Evolutionary conservation across 1,140 invertebrate genomes (phyloP).

Genomic region (Bactericera cockerelli): DNA sequence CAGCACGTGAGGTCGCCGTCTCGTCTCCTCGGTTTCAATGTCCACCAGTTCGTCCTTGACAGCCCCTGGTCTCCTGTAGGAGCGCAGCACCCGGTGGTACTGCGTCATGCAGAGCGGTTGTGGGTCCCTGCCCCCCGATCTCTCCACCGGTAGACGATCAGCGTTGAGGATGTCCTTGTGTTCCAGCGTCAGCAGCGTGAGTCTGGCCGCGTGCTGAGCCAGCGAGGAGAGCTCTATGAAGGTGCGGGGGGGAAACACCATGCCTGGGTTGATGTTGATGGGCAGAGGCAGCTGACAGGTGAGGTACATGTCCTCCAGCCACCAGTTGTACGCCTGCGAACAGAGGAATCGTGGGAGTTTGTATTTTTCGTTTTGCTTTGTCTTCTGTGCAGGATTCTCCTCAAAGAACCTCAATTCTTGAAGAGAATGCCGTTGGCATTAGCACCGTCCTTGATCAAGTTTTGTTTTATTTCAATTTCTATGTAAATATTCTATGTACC

Average conservation of each 20-base stretch:
- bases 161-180: slow-evolving; percentile 84
- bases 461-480: no score
- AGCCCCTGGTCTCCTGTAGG: slow-evolving; percentile 67
- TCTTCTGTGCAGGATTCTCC: no score
- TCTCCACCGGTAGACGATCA: slow-evolving; percentile 39
- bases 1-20: slow-evolving; percentile 62
- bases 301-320: slow-evolving; percentile 97
- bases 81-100: slow-evolving; percentile 80
- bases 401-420: no score
- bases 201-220: slow-evolving; percentile 65
- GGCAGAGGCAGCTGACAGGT: slow-evolving; percentile 70
- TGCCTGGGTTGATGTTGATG: slow-evolving; percentile 93
- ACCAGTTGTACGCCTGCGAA: slow-evolving; percentile 87
- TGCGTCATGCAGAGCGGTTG: slow-evolving; percentile 95
- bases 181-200: slow-evolving; percentile 71
- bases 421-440: no score
- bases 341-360: no score
- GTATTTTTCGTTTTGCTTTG: no score
- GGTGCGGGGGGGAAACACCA: slow-evolving; percentile 73
- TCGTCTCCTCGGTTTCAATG: slow-evolving; percentile 20
- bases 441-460: no score
- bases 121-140: slow-evolving; percentile 71
- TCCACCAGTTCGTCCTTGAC: slow-evolving; percentile 39
- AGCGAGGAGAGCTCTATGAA: slow-evolving; percentile 44
- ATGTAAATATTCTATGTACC: no score